Base-by-base conservation (phyloP, 2,797 vertebrate genomes). In the Eurystomus glaucurus region DNA sequence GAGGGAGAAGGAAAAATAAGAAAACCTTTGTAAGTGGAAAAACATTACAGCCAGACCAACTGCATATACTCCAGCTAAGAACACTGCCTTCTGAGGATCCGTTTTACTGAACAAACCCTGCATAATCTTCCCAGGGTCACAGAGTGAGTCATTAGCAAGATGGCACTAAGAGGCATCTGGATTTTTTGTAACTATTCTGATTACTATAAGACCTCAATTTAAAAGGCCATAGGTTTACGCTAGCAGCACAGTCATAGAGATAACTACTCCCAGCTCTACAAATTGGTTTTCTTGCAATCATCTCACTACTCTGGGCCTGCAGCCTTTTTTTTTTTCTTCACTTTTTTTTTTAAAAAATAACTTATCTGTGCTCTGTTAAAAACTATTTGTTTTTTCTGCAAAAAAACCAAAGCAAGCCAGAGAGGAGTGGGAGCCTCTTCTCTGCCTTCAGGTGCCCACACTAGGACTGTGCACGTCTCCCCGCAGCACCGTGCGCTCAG, bases 131-230 rank as follows among this genome's bases (percentile, higher is more conserved):
- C 68, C 41, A 35, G 71, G 93, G 94, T 94, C 78, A 83, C 75
- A 78, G 33, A 52, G 89, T 25, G 85, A 94, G 90, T 58, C 64
- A 78, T 96, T 78, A 79, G 62, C 64, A 80, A 91, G 90, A 61
- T 12, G 5, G 41, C 71, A 46, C 35, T 61, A 84, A 64, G 83
- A 89, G 29, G 50, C 65, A 79, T 87, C 69, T 85, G 90, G 46
- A 94, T 88, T 95, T 69, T 72, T 58, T 69, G 52, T 90, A 94
- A 75, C 77, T 58, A 55, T 83, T 72, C 70, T 83, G 92, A 95
- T 97, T 94, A 74, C 83, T 92, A 55, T 76, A 90, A 88, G 93
- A 92, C 93, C 90, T 68, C 81, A 92, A 89, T 96, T 97, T 91
- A 68, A 94, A 88, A 96, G 91, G 97, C 84, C 71, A 31, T 31